Evolutionary conservation across 2,113 vertebrate genomes (phyloP), one percentile per base, ranked within the genome.

Genomic region (Picathartes gymnocephalus): DNA sequence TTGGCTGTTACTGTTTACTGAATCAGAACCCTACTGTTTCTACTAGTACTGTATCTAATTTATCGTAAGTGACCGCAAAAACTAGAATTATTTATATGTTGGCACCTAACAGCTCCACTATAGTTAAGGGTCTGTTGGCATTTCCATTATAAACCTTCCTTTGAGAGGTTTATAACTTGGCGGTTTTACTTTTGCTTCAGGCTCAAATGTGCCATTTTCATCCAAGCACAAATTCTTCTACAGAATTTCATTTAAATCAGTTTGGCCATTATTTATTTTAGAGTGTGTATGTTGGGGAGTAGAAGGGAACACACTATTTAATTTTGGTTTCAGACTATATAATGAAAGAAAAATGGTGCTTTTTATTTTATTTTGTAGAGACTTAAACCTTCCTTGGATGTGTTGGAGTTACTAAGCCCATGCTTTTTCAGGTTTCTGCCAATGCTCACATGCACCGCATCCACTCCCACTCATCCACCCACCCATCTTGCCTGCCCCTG

Each of bases 111-210:
- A 90, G 86, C 81, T 88, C 82, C 81, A 62, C 95, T 96, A 95
- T 94, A 97, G 96, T 98, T 98, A 97, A 97, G 86, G 74, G 95
- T 97, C 93, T 98, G 94, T 97, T 98, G 98, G 97, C 93, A 97
- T 98, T 98, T 97, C 95, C 92, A 97, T 97, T 97, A 97, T 96
- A 97, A 97, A 85, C 45, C 94, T 97, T 98, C 65, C 91, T 97
- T 97, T 96, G 92, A 97, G 95, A 97, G 91, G 92, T 98, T 98
- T 98, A 97, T 97, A 98, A 97, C 94, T 97, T 97, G 95, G 97
- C 14, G 92, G 72, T 97, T 97, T 97, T 97, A 93, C 94, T 97
- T 98, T 97, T 96, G 96, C 96, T 97, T 97, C 96, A 95, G 96
- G 95, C 96, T 97, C 74, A 97, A 97, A 96, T 91, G 82, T 97